These are phyloP conservation scores for Perca schrenkii DNA, from an alignment of 2,113 vertebrate genomes.

Conservation along the genomic window DNA sequence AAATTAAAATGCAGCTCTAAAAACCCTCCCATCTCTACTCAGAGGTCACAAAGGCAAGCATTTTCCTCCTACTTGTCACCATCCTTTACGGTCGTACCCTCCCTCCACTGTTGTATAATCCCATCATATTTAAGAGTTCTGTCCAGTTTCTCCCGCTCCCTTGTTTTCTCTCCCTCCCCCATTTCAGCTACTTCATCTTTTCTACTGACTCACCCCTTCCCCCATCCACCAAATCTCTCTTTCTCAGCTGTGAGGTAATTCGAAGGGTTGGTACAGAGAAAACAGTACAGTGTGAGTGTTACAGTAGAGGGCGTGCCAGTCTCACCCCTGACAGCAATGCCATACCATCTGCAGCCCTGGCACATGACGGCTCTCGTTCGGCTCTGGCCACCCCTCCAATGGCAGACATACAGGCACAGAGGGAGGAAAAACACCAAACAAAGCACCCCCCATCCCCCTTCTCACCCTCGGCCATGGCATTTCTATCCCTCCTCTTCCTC, in stretches of 20 bases:
- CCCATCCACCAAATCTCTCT: constrained; percentile 38
- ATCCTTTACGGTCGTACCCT: constrained; percentile 21
- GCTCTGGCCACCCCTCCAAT: constrained; percentile 51
- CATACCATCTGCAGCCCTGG: constrained; percentile 85
- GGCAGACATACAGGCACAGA: constrained; percentile 47
- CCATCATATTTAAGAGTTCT: constrained; percentile 48
- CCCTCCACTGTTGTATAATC: constrained; percentile 37
- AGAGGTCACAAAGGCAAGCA: constrained; percentile 45
- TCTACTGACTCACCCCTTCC: constrained; percentile 32
- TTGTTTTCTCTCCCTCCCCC: constrained; percentile 37
- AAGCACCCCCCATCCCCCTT: constrained; percentile 39
- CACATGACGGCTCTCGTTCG: constrained; percentile 56
- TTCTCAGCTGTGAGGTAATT: constrained; percentile 35
- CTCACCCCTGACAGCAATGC: constrained; percentile 59
- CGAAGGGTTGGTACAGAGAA: constrained; percentile 11
- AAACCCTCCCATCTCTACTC: constrained; percentile 7
- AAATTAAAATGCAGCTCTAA: constrained; percentile 30
- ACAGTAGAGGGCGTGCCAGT: constrained; percentile 77
- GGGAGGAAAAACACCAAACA: constrained; percentile 53
- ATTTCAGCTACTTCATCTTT: constrained; percentile 32
- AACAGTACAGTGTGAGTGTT: constrained; percentile 65
- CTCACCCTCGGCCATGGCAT: constrained; percentile 40
- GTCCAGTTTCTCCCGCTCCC: constrained; percentile 35
- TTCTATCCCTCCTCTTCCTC: constrained; percentile 29
- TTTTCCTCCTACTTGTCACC: constrained; percentile 20